These are phyloP conservation scores for Drosophila biarmipes DNA, from an alignment of 1,140 invertebrate species.

Conservation along the genomic window DNA sequence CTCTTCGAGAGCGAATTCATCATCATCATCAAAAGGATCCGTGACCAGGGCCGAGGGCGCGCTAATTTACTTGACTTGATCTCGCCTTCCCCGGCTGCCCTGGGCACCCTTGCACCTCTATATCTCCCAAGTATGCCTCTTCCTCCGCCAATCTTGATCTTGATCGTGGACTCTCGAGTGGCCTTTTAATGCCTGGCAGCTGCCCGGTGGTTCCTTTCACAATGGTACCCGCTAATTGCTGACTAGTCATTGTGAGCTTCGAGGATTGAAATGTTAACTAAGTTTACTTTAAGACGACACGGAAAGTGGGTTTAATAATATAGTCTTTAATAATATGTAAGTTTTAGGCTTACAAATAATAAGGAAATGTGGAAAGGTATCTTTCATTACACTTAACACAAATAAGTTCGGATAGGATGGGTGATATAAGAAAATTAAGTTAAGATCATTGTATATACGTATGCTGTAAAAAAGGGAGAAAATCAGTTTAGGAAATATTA, in stretches of 20 bases:
- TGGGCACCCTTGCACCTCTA: neutral
- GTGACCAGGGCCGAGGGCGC: conserved; percentile 66
- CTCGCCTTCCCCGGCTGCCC: conserved; percentile 14
- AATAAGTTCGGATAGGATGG: too few species aligned
- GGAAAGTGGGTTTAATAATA: neutral
- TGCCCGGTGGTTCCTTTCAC: conserved; percentile 53
- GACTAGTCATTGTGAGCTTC: conserved; percentile 68
- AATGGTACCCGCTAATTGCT: conserved; percentile 71
- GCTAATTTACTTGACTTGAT: conserved; percentile 67
- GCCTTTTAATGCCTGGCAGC: conserved; percentile 42
- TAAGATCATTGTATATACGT: too few species aligned
- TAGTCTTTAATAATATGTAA: too few species aligned
- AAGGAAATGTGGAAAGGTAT: too few species aligned
- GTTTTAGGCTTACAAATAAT: neutral
- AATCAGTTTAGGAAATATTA: too few species aligned
- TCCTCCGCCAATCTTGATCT: conserved; percentile 26
- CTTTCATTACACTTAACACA: too few species aligned
- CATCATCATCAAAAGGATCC: conserved; percentile 64
- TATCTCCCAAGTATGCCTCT: neutral
- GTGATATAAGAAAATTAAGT: too few species aligned
- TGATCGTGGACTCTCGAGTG: conserved; percentile 40
- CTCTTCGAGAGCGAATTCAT: conserved; percentile 74
- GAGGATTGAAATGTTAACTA: conserved; percentile 44
- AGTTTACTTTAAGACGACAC: conserved; percentile 1
- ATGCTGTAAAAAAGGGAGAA: too few species aligned